Evolutionary conservation across 2,888 invertebrate genomes (phyloP).

Genomic region (Philopedon plagiatum): DNA sequence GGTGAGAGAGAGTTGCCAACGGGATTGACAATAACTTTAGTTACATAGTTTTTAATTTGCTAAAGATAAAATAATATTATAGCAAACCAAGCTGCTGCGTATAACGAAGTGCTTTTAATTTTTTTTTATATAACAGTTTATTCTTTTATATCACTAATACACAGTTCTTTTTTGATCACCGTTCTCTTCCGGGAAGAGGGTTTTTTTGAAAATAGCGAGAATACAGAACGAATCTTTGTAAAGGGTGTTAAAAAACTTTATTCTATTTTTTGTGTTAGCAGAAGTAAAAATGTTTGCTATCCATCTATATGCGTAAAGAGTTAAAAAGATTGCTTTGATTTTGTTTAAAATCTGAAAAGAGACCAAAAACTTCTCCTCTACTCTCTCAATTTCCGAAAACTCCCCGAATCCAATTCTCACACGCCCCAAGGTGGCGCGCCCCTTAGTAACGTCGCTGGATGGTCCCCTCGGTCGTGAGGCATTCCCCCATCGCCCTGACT

Average conservation of each 20-base stretch:
- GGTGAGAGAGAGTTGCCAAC: conserved; percentile 46
- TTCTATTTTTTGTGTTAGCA: neutral
- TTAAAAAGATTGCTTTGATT: neutral
- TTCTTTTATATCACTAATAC: conserved; percentile 31
- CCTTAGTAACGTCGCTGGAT: conserved; percentile 30
- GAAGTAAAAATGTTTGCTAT: neutral
- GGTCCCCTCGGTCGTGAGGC: conserved; percentile 48
- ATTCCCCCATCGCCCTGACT: conserved; percentile 19
- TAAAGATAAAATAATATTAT: conserved; percentile 33
- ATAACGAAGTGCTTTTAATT: conserved; percentile 59
- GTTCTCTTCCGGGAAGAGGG: neutral
- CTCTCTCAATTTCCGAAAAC: neutral
- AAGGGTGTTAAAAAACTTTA: neutral
- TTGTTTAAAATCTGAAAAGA: neutral
- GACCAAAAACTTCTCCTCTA: neutral
- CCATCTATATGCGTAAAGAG: neutral
- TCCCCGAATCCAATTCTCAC: conserved; percentile 2
- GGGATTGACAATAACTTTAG: conserved; percentile 64
- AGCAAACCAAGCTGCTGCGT: conserved; percentile 64
- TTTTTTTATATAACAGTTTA: conserved; percentile 28
- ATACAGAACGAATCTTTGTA: neutral
- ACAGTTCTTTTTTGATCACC: conserved; percentile 29
- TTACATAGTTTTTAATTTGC: conserved; percentile 51
- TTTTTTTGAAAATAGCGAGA: neutral
- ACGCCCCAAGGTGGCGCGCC: conserved; percentile 48